Base-by-base conservation (phyloP, 2,888 invertebrate genomes). In the Heliconius sara region DNA sequence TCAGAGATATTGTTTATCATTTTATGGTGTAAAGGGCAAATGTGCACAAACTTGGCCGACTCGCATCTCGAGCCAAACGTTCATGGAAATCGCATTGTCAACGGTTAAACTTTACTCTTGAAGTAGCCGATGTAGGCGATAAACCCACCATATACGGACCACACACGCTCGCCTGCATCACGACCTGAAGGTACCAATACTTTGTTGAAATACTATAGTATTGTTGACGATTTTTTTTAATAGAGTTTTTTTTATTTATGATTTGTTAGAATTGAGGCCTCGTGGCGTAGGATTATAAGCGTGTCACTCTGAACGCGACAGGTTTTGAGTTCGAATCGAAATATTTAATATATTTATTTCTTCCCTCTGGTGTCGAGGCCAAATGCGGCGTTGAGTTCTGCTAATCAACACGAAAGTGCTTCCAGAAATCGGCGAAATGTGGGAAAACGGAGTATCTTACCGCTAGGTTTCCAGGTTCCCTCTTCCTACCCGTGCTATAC, bases 121-220 rank as follows among this genome's bases (percentile, higher is more conserved):
- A 80, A 83, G 83, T 83, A 83, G 83, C 80, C 75, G 81, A 81
- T 83, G 76, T 68, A 77, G 76, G 71, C 81, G 83, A 83, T 84
- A 83, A 83, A 81, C 80, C 66, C 77, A 72, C 83, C 83, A 79
- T 84, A 83, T 84, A 84, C 71, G 83, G 83, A 83, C 83, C 83
- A 83, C 83, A 84, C 83, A 83, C 83, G 82, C 79, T 82, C 79
- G 78, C 82, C 76, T 77, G 71, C 66, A 78, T 79, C 82, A 83
- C 80, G 82, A 80, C 76, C 73, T 82, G 47, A 77, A 78, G 79
- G 66, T 80, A 34, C 79, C 22, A 68, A 60, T 81, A 77, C 19
- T 77, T 63, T 76, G 25, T 76, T 76, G 57, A 76, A 70, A 27
- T 68, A 39, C n/a, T 19, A 47, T 30, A 65, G 13, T 43, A 43